Percentiles rank a stretch among this genome's conserved stretches.
Evolutionary conservation across 2,797 vertebrate genomes (phyloP).

Genomic region (Psittacula derbiana): DNA sequence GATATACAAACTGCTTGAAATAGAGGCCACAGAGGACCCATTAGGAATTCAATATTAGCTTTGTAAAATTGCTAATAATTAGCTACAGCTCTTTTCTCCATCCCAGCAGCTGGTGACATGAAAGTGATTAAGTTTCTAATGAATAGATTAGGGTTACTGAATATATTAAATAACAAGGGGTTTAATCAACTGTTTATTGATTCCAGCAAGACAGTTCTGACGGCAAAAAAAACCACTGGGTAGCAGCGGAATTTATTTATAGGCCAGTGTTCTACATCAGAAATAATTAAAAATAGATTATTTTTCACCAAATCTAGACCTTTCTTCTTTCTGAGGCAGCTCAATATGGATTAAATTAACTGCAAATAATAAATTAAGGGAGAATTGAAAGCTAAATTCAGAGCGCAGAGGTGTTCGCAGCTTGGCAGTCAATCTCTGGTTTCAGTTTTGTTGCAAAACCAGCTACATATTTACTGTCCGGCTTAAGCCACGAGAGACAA

Average conservation of each 20-base stretch:
- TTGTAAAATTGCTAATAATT: constrained; percentile 83
- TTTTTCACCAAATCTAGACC: constrained; percentile 54
- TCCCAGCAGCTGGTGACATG: constrained; percentile 78
- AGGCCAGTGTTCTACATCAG: constrained; percentile 41
- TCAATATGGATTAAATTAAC: constrained; percentile 65
- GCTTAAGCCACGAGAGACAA: background rate
- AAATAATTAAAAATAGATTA: constrained; percentile 66
- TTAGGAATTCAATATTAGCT: constrained; percentile 82
- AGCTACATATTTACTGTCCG: background rate
- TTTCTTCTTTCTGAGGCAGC: constrained; percentile 43
- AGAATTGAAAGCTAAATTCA: constrained; percentile 44
- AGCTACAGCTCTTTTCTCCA: constrained; percentile 77
- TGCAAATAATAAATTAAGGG: constrained; percentile 64
- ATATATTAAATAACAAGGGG: constrained; percentile 76
- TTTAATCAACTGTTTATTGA: constrained; percentile 79
- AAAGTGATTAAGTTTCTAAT: constrained; percentile 79
- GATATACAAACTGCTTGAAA: constrained; percentile 69
- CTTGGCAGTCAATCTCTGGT: constrained; percentile 4
- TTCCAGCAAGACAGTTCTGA: constrained; percentile 72
- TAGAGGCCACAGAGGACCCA: constrained; percentile 72
- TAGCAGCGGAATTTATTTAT: constrained; percentile 48
- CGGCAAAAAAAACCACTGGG: constrained; percentile 13
- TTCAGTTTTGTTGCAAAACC: constrained; percentile 1
- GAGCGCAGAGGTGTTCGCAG: background rate
- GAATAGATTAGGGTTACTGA: constrained; percentile 74